phyloP scores from a whole-genome alignment of 2,888 invertebrate genomes.

The Neoascia interrupta region DNA sequence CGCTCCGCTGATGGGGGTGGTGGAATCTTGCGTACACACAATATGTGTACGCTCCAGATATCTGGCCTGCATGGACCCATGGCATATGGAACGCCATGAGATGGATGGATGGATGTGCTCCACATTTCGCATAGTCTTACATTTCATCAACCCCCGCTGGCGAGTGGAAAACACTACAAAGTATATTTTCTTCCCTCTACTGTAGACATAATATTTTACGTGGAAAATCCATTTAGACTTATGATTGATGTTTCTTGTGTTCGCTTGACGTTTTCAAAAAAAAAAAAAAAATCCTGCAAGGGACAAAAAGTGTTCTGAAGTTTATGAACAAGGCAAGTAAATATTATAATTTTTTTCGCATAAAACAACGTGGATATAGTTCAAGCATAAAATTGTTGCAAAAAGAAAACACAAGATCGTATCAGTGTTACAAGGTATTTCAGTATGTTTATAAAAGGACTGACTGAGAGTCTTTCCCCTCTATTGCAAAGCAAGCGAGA shows the following conservation, averaged over 20 bases:
- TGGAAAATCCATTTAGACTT: slow-evolving; percentile 72
- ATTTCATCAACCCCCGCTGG: slow-evolving; percentile 60
- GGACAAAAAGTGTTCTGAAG: too few relatives aligned
- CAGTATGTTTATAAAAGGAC: too few relatives aligned
- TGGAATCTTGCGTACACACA: slow-evolving; percentile 29
- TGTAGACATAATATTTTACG: slow-evolving; percentile 69
- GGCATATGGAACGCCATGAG: slow-evolving; percentile 48
- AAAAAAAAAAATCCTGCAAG: too few relatives aligned
- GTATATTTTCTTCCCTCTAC: slow-evolving; percentile 28
- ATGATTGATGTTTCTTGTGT: slow-evolving; percentile 71
- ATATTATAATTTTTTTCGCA: too few relatives aligned
- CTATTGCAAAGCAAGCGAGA: too few relatives aligned
- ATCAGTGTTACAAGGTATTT: too few relatives aligned
- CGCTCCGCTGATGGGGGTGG: not conserved
- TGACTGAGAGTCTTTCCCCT: too few relatives aligned
- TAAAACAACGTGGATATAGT: too few relatives aligned
- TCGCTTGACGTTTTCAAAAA: slow-evolving; percentile 49
- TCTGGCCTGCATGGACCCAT: slow-evolving; percentile 23
- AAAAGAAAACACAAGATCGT: too few relatives aligned
- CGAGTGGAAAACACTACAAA: slow-evolving; percentile 46
- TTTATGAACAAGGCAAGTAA: too few relatives aligned
- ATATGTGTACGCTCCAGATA: slow-evolving; percentile 40
- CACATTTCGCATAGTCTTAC: slow-evolving; percentile 63
- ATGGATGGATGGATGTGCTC: slow-evolving; percentile 59
- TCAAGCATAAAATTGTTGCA: too few relatives aligned